Evolutionary conservation across 1,140 invertebrate species (phyloP).

Genomic region (Harlomillsia oculata): DNA sequence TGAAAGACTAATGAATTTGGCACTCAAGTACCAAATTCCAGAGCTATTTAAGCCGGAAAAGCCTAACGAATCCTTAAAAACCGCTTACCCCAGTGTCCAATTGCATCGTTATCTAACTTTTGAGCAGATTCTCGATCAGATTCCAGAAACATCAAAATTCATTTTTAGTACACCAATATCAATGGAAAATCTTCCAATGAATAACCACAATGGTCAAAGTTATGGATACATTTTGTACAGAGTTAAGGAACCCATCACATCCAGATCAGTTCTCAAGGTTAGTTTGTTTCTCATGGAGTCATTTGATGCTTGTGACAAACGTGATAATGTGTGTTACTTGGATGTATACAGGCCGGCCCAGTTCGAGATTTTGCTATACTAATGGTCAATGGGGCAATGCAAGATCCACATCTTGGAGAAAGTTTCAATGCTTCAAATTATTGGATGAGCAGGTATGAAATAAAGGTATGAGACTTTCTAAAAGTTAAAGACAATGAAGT

Average conservation of each 20-base stretch:
- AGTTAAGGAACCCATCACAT: conserved; percentile 33
- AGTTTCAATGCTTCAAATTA: conserved; percentile 40
- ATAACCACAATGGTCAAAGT: conserved; percentile 45
- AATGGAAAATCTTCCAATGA: conserved; percentile 53
- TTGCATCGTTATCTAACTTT: conserved; percentile 37
- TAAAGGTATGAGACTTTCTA: neutral
- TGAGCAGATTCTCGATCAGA: conserved; percentile 18
- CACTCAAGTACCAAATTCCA: conserved; percentile 22
- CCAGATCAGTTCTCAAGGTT: conserved; percentile 6
- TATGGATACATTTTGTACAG: conserved; percentile 51
- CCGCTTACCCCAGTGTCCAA: conserved; percentile 37
- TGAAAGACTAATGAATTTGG: conserved; percentile 8
- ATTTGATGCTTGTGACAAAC: neutral
- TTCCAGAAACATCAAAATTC: conserved; percentile 23
- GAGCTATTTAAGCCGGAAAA: conserved; percentile 31
- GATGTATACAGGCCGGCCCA: conserved; percentile 39
- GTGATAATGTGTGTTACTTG: neutral
- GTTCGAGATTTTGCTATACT: conserved; percentile 49
- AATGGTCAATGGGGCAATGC: conserved; percentile 41
- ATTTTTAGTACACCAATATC: conserved; percentile 34
- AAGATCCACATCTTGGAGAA: conserved; percentile 38
- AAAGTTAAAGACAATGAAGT: neutral
- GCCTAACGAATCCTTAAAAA: conserved; percentile 37
- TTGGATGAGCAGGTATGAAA: conserved; percentile 39
- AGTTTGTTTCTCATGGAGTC: neutral